These are phyloP conservation scores for Centropyge bicolor DNA, from an alignment of 2,797 vertebrate species.

Conservation along the genomic window DNA sequence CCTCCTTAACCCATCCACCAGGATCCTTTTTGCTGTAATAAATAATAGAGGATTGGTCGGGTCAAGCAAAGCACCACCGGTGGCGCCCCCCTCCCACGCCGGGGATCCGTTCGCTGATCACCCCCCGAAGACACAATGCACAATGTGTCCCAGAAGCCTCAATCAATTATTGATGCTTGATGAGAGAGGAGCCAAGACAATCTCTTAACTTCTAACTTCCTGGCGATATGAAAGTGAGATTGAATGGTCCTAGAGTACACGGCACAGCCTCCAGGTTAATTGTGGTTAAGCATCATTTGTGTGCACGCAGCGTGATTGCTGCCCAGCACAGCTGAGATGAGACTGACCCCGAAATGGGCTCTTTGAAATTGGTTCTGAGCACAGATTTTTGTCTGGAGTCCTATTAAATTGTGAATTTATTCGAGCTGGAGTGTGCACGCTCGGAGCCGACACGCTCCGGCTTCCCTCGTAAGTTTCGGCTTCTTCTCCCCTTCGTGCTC, in stretches of 20 bases:
- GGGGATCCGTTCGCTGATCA: constrained; percentile 72
- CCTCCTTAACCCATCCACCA: constrained; percentile 87
- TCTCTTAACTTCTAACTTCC: constrained; percentile 80
- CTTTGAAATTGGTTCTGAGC: constrained; percentile 74
- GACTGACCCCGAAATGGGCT: constrained; percentile 69
- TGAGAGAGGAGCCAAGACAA: constrained; percentile 79
- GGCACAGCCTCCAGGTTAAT: constrained; percentile 79
- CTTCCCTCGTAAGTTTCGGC: constrained; percentile 20
- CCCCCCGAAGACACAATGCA: constrained; percentile 74
- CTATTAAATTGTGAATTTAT: constrained; percentile 72
- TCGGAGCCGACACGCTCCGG: constrained; percentile 43
- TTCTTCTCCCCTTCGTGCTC: not conserved
- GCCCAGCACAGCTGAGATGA: constrained; percentile 79
- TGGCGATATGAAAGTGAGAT: constrained; percentile 79
- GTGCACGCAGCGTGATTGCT: constrained; percentile 66
- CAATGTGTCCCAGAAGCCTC: constrained; percentile 73
- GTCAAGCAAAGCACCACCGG: constrained; percentile 75
- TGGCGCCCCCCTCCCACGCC: constrained; percentile 59
- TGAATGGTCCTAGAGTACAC: constrained; percentile 70
- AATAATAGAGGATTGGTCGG: constrained; percentile 91
- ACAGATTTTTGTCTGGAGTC: constrained; percentile 64
- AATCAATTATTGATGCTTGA: constrained; percentile 88
- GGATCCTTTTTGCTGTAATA: constrained; percentile 84
- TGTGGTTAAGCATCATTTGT: constrained; percentile 84
- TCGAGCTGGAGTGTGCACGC: constrained; percentile 43